These are phyloP conservation scores for Plectus sambesii DNA, from an alignment of 1,140 invertebrate species.

Conservation along the genomic window DNA sequence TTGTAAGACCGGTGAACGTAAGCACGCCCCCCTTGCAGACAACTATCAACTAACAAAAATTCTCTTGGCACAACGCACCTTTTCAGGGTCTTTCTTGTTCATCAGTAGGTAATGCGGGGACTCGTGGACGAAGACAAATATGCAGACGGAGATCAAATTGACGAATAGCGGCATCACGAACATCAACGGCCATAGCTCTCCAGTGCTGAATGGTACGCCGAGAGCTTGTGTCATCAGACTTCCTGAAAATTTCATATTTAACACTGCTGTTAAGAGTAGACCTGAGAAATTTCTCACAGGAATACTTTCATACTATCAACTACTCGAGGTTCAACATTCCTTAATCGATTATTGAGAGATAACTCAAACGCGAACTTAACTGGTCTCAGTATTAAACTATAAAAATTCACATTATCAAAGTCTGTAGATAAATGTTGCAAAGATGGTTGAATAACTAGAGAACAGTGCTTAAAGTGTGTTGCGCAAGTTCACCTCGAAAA, in stretches of 20 bases:
- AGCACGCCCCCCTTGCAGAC: no score
- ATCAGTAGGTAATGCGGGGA: slow-evolving; percentile 23
- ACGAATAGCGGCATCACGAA: slow-evolving; percentile 21
- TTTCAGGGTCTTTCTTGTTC: slow-evolving; percentile 17
- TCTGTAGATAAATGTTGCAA: no score
- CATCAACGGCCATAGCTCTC: slow-evolving; percentile 21
- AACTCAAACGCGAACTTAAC: no score
- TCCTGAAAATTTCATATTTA: slow-evolving; percentile 5
- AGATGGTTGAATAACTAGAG: no score
- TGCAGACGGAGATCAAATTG: slow-evolving; percentile 16
- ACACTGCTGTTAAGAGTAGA: not conserved
- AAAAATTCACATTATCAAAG: no score
- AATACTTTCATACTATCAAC: no score
- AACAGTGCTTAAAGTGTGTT: no score
- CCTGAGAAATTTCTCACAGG: slow-evolving; percentile 3
- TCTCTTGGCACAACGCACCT: slow-evolving; percentile 5
- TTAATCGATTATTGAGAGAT: no score
- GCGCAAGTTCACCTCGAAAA: no score
- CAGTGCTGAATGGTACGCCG: slow-evolving; percentile 23
- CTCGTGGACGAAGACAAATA: slow-evolving; percentile 20
- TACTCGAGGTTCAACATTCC: no score
- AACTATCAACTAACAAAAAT: not conserved
- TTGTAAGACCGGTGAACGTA: no score
- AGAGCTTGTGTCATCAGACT: slow-evolving; percentile 23
- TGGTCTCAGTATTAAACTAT: no score